A percentile compares a stretch with the other conserved stretches of the same genome.
Conservation (phyloP, 2,888 invertebrate species). For the Disparrhopalites patrizii region DNA sequence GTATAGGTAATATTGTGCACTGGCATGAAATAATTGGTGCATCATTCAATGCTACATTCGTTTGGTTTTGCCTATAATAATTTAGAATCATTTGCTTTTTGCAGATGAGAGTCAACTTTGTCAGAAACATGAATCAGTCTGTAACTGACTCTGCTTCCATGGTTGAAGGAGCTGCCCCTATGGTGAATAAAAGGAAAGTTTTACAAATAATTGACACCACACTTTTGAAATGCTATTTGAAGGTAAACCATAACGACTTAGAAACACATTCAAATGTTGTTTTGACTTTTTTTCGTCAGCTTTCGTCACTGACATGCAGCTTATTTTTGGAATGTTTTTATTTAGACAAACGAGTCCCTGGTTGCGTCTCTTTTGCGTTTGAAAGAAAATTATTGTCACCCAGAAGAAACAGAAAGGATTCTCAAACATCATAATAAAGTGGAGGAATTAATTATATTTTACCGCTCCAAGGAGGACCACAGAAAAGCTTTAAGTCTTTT, state of each 20-base stretch:
- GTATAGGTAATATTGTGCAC: too few relatives aligned
- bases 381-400: constrained; percentile 78
- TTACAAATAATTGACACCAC: constrained; percentile 96
- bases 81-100: neutral
- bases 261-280: neutral
- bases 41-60: too few relatives aligned
- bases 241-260: constrained; percentile 57
- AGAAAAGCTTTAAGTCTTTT: constrained; percentile 84
- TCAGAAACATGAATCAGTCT: constrained; percentile 44
- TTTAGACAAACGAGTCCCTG: constrained; percentile 88
- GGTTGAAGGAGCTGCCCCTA: constrained; percentile 51
- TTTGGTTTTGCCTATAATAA: too few relatives aligned
- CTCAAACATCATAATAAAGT: constrained; percentile 81
- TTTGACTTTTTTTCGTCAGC: too few relatives aligned
- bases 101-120: constrained; percentile 26
- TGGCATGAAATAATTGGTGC: too few relatives aligned
- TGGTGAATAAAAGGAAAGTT: constrained; percentile 61
- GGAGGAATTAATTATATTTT: constrained; percentile 89
- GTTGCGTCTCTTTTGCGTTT: constrained; percentile 85
- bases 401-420: constrained; percentile 89
- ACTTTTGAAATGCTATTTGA: constrained; percentile 90
- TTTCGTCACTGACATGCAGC: too few relatives aligned
- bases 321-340: constrained; percentile 35
- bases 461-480: constrained; percentile 79
- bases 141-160: constrained; percentile 50